Evolutionary conservation across 2,113 vertebrate species (phyloP).

Genomic region (Cygnus atratus): DNA sequence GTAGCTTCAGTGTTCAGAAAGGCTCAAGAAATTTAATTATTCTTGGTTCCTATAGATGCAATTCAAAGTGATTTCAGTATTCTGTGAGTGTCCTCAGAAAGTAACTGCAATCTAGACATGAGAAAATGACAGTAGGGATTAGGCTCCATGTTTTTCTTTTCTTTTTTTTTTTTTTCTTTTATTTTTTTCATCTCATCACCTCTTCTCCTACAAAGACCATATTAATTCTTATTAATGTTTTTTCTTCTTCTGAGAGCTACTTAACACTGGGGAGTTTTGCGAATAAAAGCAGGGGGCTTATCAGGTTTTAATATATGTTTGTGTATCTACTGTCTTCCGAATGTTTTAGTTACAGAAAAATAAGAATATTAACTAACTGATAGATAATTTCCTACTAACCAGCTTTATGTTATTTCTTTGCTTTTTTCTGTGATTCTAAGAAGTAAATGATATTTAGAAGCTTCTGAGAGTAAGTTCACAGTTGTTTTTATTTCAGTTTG

Average conservation of each 20-base stretch:
- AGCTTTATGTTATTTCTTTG: neutral
- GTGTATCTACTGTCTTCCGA: neutral
- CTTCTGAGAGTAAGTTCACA: neutral
- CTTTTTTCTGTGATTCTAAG: neutral
- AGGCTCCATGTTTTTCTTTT: neutral
- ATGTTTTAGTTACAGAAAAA: neutral
- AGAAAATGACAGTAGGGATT: neutral
- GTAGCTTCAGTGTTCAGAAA: neutral
- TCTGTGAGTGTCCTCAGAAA: neutral
- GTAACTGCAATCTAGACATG: neutral
- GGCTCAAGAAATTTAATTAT: neutral
- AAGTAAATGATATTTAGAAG: neutral
- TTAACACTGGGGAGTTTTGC: neutral
- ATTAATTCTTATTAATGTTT: neutral
- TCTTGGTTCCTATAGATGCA: neutral
- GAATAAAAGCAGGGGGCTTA: neutral
- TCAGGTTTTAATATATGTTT: neutral
- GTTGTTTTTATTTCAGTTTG: neutral
- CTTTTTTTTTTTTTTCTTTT: neutral
- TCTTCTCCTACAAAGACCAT: neutral
- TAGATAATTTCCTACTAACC: neutral
- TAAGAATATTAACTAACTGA: neutral
- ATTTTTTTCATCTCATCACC: neutral
- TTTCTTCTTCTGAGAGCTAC: neutral
- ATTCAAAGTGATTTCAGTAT: neutral